These are phyloP conservation scores for Drosophila aldrichi DNA, from an alignment of 2,888 invertebrate genomes.

Conservation along the genomic window DNA sequence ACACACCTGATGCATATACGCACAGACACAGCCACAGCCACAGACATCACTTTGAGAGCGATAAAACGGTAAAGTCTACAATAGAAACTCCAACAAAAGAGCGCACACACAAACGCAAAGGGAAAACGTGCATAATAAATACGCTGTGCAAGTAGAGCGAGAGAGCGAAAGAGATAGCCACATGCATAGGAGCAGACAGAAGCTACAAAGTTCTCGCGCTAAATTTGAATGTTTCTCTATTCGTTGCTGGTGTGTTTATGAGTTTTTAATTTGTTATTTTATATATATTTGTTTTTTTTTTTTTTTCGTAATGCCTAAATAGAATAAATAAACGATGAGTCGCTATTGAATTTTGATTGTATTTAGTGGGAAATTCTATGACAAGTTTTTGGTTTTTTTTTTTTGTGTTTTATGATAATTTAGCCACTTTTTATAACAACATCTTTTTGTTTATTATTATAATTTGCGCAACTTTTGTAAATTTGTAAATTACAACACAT, in stretches of 20 bases:
- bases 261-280: conserved; percentile 31
- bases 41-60: conserved; percentile 8
- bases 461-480: conserved; percentile 34
- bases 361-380: conserved; percentile 4
- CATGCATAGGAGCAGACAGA: conserved; percentile 16
- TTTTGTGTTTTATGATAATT: conserved; percentile 2
- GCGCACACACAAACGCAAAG: conserved; percentile 48
- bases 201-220: conserved; percentile 41
- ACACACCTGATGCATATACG: conserved; percentile 52
- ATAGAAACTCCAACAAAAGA: conserved; percentile 31
- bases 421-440: background rate
- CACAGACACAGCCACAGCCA: conserved; percentile 5
- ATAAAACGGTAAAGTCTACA: conserved; percentile 38
- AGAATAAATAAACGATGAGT: conserved; percentile 22
- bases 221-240: conserved; percentile 21
- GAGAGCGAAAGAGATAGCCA: conserved; percentile 1
- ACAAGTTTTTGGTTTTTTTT: conserved; percentile 1
- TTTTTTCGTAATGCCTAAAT: conserved; percentile 10
- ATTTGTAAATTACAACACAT: conserved; percentile 29
- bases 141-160: conserved; percentile 32
- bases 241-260: conserved; percentile 8
- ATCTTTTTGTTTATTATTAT: conserved; percentile 1
- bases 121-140: conserved; percentile 57
- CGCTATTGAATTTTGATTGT: conserved; percentile 7
- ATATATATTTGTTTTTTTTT: background rate